A percentile compares a stretch with the other conserved stretches of the same genome.
phyloP scores from a whole-genome alignment of 2,797 vertebrate genomes.

The Linurgus olivaceus region DNA sequence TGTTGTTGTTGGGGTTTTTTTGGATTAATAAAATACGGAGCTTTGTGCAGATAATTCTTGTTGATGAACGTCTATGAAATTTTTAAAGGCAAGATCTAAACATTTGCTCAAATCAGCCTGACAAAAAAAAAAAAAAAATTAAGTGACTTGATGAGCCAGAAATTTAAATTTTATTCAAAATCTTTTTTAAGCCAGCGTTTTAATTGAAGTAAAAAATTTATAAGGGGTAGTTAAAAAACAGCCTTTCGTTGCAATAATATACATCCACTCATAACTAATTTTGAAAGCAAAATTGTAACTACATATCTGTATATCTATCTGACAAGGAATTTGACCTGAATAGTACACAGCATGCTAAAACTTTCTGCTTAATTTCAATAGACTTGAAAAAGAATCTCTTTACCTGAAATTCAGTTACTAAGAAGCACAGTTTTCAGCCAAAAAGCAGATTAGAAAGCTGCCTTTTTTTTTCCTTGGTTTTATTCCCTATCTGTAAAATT shows the following conservation, averaged over 20 bases:
- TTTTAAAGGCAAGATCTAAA: slow-evolving; percentile 6
- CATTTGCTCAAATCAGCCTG: background rate
- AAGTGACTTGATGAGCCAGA: background rate
- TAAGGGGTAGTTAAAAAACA: background rate
- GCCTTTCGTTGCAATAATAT: background rate
- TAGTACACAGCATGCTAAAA: background rate
- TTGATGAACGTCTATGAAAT: slow-evolving; percentile 12
- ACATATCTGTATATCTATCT: background rate
- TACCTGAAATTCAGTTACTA: background rate
- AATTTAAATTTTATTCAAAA: slow-evolving; percentile 12
- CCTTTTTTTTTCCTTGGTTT: background rate
- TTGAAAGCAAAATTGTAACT: background rate
- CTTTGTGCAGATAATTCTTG: slow-evolving; percentile 37
- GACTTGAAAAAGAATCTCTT: background rate
- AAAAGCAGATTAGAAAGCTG: background rate
- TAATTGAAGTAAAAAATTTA: background rate
- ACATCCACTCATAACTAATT: background rate
- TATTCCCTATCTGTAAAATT: background rate
- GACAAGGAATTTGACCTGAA: background rate
- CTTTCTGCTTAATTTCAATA: background rate
- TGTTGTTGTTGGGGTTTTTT: background rate
- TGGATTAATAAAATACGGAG: background rate
- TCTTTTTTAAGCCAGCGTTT: background rate
- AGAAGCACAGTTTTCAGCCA: background rate
- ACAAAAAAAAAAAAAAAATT: background rate